These are phyloP conservation scores for Brachyrhaphis roseni DNA, from an alignment of 2,797 vertebrate species.

Conservation along the genomic window DNA sequence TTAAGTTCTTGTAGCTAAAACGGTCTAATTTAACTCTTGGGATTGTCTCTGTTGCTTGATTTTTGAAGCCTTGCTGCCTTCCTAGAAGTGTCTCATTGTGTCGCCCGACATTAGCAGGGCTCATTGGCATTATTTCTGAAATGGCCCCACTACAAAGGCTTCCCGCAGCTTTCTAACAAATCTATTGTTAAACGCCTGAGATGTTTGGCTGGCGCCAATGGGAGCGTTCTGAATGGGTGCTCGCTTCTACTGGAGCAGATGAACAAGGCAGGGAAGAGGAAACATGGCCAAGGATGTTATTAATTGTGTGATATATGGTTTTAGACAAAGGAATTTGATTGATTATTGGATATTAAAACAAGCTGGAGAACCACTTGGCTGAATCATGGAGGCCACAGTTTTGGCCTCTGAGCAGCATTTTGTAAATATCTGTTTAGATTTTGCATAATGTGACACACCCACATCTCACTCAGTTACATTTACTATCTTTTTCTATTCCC, in stretches of 20 bases:
- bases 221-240: constrained; percentile 31
- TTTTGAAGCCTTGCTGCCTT: constrained; percentile 31
- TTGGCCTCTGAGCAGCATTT: not conserved
- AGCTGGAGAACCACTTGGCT: constrained; percentile 2
- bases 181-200: constrained; percentile 34
- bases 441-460: not conserved
- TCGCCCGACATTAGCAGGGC: constrained; percentile 32
- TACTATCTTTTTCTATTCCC: too few relatives aligned
- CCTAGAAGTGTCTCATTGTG: constrained; percentile 38
- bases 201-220: constrained; percentile 27
- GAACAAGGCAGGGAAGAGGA: constrained; percentile 26
- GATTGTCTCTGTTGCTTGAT: constrained; percentile 22
- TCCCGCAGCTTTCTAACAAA: constrained; percentile 21
- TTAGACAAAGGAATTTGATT: constrained; percentile 1
- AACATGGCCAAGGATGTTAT: constrained; percentile 24
- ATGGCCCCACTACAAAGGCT: constrained; percentile 32
- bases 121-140: constrained; percentile 25
- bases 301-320: constrained; percentile 31
- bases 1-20: constrained; percentile 16
- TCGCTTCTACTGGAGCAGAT: constrained; percentile 14
- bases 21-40: constrained; percentile 3
- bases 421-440: not conserved
- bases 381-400: constrained; percentile 10
- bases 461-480: not conserved
- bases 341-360: constrained; percentile 20